Evolutionary conservation across 2,113 vertebrate genomes (phyloP).

Genomic region (Ardeotis arabs): DNA sequence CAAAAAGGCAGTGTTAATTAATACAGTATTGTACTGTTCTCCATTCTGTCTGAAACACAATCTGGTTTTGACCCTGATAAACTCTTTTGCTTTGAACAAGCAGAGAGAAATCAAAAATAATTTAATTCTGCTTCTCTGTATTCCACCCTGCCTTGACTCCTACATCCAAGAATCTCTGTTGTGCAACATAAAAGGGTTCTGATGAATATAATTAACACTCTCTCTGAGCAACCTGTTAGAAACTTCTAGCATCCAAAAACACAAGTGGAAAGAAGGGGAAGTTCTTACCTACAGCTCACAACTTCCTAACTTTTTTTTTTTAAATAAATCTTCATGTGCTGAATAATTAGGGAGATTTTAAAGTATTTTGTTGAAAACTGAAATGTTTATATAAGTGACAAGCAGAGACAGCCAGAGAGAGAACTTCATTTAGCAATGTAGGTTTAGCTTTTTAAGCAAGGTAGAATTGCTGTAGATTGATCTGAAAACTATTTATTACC

Average conservation of each 20-base stretch:
- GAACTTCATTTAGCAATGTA: neutral
- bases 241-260: neutral
- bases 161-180: neutral
- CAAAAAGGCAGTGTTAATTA: neutral
- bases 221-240: neutral
- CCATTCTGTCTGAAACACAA: neutral
- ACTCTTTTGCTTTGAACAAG: neutral
- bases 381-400: neutral
- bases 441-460: neutral
- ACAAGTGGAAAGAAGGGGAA: neutral
- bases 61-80: neutral
- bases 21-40: neutral
- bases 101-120: neutral
- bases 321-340: neutral
- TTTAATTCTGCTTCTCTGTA: neutral
- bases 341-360: neutral
- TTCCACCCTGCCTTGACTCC: neutral
- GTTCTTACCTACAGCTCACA: neutral
- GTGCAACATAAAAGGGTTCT: neutral
- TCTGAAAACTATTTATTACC: neutral
- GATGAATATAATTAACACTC: neutral
- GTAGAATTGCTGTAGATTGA: neutral
- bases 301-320: neutral
- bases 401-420: neutral
- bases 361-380: neutral